Conservation (phyloP, 2,888 invertebrate species). For the Volucella zonaria region DNA sequence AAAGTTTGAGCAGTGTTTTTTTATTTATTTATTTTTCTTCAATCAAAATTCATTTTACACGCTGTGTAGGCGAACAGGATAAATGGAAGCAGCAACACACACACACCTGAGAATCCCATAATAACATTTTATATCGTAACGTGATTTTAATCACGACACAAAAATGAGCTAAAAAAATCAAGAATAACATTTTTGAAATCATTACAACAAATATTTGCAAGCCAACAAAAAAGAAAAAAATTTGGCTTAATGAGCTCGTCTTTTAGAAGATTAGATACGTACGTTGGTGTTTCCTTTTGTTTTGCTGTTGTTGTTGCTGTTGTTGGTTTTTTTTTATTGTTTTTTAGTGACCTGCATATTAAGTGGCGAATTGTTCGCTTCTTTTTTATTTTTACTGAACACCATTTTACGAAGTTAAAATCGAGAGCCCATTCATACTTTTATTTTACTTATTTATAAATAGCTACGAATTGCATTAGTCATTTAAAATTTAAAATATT, state of each 20-base stretch:
- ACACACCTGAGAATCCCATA: constrained; percentile 31
- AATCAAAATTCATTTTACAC: constrained; percentile 49
- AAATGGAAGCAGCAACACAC: constrained; percentile 38
- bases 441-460: background rate
- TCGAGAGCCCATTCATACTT: constrained; percentile 20
- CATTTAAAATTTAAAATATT: constrained; percentile 15
- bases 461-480: constrained; percentile 22
- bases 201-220: constrained; percentile 35
- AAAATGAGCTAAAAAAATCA: constrained; percentile 22
- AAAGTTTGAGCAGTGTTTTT: constrained; percentile 12
- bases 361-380: constrained; percentile 29
- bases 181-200: constrained; percentile 35
- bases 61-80: constrained; percentile 61
- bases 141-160: constrained; percentile 61
- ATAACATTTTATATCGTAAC: constrained; percentile 39
- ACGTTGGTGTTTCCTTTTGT: constrained; percentile 28
- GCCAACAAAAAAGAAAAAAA: constrained; percentile 46
- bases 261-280: constrained; percentile 54
- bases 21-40: background rate
- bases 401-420: constrained; percentile 18
- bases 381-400: constrained; percentile 11
- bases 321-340: constrained; percentile 4
- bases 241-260: constrained; percentile 66
- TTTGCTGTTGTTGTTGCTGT: background rate
- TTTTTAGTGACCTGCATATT: constrained; percentile 63